Conservation (phyloP, 2,113 vertebrate genomes). For the Recurvirostra avosetta region DNA sequence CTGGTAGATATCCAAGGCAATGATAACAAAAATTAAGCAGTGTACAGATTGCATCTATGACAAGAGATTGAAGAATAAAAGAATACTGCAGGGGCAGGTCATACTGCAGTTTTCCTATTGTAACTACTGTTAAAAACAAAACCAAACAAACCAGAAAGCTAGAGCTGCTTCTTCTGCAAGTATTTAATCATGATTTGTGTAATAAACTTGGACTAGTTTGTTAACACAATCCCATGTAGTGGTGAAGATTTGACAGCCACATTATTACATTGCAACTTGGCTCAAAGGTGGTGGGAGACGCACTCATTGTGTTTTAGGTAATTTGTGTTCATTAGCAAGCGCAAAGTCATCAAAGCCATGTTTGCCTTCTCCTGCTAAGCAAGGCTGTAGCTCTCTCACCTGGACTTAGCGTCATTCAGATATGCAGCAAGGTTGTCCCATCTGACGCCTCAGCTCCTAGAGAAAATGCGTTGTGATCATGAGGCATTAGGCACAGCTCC, state of each 20-base stretch:
- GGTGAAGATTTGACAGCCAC: constrained; percentile 12
- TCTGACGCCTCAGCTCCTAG: neutral
- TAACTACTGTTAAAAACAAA: neutral
- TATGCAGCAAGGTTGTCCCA: constrained; percentile 4
- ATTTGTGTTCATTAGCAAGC: constrained; percentile 73
- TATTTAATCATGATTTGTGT: neutral
- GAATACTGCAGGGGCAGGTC: neutral
- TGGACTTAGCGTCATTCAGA: neutral
- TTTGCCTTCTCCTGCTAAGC: constrained; percentile 45
- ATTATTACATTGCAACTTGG: constrained; percentile 56
- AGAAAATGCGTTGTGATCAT: constrained; percentile 18
- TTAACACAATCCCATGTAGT: neutral
- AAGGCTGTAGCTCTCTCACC: constrained; percentile 14
- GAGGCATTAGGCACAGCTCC: constrained; percentile 20
- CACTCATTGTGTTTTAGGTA: constrained; percentile 76
- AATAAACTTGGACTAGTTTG: neutral
- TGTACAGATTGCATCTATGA: neutral
- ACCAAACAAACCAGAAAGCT: neutral
- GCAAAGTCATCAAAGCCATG: constrained; percentile 47
- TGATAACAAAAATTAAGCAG: constrained; percentile 34
- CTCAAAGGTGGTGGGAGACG: constrained; percentile 63
- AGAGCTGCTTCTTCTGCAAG: neutral
- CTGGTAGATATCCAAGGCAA: constrained; percentile 54
- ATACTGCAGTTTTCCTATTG: neutral
- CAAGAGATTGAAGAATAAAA: constrained; percentile 25